A percentile compares a stretch with the other conserved stretches of the same genome.
These are phyloP conservation scores for Halcyon malimbica DNA, from an alignment of 2,113 vertebrate species.

Conservation along the genomic window DNA sequence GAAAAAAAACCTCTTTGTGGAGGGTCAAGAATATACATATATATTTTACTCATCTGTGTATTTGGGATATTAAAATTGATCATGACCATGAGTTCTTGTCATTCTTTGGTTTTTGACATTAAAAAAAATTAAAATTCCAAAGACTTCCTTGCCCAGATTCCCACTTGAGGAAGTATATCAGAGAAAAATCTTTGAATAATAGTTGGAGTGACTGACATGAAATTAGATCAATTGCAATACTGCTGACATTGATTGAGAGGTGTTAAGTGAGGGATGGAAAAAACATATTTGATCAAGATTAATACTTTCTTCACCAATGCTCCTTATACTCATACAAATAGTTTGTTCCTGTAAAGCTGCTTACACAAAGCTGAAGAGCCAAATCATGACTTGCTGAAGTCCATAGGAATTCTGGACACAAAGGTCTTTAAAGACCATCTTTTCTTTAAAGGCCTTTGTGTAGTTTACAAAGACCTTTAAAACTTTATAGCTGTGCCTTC, in stretches of 20 bases:
- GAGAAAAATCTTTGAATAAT: slow-evolving; percentile 1
- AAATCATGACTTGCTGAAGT: background rate
- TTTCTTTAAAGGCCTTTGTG: too few species aligned
- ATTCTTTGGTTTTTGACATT: background rate
- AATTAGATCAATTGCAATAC: background rate
- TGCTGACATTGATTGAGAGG: slow-evolving; percentile 4
- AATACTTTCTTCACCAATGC: background rate
- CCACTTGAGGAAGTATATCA: background rate
- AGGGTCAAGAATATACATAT: background rate
- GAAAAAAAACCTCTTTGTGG: background rate
- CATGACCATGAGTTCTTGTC: background rate
- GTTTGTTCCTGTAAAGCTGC: background rate
- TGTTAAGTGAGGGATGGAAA: slow-evolving; percentile 2
- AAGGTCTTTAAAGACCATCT: background rate
- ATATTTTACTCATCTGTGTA: background rate
- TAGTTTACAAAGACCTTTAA: background rate
- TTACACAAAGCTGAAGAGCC: background rate
- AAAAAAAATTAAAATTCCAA: background rate
- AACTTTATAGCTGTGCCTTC: background rate
- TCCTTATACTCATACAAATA: background rate
- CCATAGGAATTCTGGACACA: background rate
- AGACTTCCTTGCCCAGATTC: background rate
- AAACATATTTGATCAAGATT: slow-evolving; percentile 16
- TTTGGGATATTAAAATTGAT: background rate
- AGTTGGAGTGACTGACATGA: background rate